Conservation (phyloP, 2,797 vertebrate genomes). For the Rhinichthys osculus region DNA sequence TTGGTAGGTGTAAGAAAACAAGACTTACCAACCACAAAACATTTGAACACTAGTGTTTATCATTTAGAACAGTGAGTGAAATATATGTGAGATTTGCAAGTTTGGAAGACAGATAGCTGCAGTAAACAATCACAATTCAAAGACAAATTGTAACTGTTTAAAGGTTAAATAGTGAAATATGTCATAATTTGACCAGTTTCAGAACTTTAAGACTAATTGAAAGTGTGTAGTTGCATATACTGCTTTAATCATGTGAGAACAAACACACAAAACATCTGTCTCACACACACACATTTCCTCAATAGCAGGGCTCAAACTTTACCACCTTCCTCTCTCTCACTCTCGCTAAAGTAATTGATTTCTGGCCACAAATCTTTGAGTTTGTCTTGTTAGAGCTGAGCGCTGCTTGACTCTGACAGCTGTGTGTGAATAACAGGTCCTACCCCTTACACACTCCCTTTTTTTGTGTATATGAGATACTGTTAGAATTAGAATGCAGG, state of each 20-base stretch:
- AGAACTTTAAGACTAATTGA: not conserved
- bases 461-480: not conserved
- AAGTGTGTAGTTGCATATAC: not conserved
- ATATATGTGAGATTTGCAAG: not conserved
- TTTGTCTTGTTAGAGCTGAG: conserved; percentile 30
- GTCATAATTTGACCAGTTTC: not conserved
- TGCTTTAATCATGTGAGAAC: not conserved
- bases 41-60: not conserved
- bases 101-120: not conserved
- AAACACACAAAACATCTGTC: not conserved
- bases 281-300: not conserved
- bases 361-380: conserved; percentile 32
- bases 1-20: not conserved
- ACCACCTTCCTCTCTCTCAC: not conserved
- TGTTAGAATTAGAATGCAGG: not conserved
- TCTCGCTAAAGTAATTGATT: conserved; percentile 1
- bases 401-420: conserved; percentile 14
- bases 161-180: not conserved
- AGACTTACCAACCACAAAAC: not conserved
- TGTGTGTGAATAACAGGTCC: conserved; percentile 17
- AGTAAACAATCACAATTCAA: not conserved
- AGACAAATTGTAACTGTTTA: not conserved
- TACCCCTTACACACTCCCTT: not conserved
- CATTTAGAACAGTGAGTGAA: not conserved
- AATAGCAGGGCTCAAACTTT: not conserved